Conservation (phyloP, 2,888 invertebrate genomes). For the Drosophila kanekoi region DNA sequence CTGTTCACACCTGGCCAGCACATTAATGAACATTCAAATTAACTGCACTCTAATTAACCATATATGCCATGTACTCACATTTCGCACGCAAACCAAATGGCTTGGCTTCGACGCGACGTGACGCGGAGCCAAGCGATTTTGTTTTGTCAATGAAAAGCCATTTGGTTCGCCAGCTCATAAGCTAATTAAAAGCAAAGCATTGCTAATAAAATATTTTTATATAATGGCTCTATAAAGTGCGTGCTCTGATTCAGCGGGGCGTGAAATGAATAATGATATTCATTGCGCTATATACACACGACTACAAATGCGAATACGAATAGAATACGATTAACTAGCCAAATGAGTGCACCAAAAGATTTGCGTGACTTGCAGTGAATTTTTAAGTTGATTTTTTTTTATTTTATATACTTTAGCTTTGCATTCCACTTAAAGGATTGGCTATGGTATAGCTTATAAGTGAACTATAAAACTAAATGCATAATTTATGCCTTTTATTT, state of each 20-base stretch:
- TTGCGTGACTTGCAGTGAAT: conserved; percentile 65
- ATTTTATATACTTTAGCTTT: conserved; percentile 6
- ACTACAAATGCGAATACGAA: conserved; percentile 50
- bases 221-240: conserved; percentile 75
- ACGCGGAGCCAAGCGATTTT: conserved; percentile 3
- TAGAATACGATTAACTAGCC: conserved; percentile 59
- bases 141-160: conserved; percentile 54
- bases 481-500: too few relatives aligned
- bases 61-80: conserved; percentile 36
- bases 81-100: conserved; percentile 45
- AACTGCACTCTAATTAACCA: conserved; percentile 76
- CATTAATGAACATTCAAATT: conserved; percentile 72
- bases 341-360: conserved; percentile 64
- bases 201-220: conserved; percentile 66
- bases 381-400: conserved; percentile 6
- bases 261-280: conserved; percentile 66
- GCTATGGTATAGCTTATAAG: neutral
- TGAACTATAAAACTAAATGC: neutral
- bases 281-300: conserved; percentile 44
- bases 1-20: conserved; percentile 74
- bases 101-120: conserved; percentile 6
- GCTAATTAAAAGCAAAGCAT: conserved; percentile 72
- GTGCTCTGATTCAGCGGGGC: conserved; percentile 65
- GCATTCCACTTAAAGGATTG: neutral
- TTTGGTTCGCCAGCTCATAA: conserved; percentile 50